Evolutionary conservation across 2,113 vertebrate species (phyloP), one percentile per base, ranked within the genome.

Genomic region (Corydoras maculifer): DNA sequence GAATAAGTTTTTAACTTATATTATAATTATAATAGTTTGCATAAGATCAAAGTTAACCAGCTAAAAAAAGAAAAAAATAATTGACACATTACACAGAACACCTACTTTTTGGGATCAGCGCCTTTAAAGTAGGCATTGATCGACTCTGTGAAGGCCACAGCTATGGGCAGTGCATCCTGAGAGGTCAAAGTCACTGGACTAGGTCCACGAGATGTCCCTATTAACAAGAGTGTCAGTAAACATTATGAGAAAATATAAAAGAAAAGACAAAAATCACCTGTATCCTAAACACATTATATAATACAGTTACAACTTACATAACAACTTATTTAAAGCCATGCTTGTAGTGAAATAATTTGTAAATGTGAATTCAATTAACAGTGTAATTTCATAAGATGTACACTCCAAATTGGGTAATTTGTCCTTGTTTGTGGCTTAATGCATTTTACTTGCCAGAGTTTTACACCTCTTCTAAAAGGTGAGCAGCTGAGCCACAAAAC

Each of bases 111-210:
- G 65, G 95, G 95, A 88, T 99, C 96, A 85, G 96, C 94, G 87
- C 96, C 96, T 95, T 97, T 98, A 90, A 99, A 99, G 89, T 99
- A 99, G 77, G 96, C 95, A 87, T 98, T 99, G 84, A 98, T 93
- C 54, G 95, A 96, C 76, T 99, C 95, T 62, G 95, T 97, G 82
- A 99, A 94, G 74, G 95, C 95, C 65, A 97, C 91, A 61, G 96
- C 96, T 83, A 99, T 94, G 84, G 96, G 96, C 85, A 99, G 82
- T 66, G 88, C 90, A 84, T 99, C 96, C 78, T 94, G 94, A 85
- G 90, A 95, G 82, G 90, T 93, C 86, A 99, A 91, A 64, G 94
- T 97, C 86, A 99, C 91, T 15, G 95, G 96, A 84, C 96, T 99
- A 79, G 96, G 94, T 69, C 95, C 96, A 82, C 96, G 93, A 79